Conservation (phyloP, 2,797 vertebrate species). For the Trachurus trachurus region DNA sequence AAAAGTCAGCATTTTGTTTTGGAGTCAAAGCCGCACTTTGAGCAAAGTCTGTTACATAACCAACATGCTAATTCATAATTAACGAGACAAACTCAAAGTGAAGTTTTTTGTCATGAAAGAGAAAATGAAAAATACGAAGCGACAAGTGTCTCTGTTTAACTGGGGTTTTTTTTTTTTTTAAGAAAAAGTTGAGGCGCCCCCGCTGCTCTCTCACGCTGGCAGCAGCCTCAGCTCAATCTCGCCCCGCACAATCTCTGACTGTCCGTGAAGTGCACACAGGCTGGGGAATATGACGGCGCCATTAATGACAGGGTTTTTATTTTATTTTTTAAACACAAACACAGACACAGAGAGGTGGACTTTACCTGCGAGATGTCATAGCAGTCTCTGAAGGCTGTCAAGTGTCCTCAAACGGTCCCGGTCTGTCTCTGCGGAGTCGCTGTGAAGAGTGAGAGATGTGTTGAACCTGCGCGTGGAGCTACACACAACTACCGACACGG, state of each 20-base stretch:
- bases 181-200: conserved; percentile 64
- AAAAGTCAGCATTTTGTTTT: not conserved
- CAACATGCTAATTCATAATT: not conserved
- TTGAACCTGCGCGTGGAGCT: conserved; percentile 15
- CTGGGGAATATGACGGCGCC: not conserved
- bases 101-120: not conserved
- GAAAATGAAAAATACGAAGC: not conserved
- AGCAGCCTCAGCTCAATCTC: conserved; percentile 30
- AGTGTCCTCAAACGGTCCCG: conserved; percentile 68
- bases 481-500: not conserved
- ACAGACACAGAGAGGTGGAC: conserved; percentile 18
- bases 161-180: conserved; percentile 1
- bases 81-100: no score
- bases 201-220: conserved; percentile 11
- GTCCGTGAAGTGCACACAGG: conserved; percentile 4
- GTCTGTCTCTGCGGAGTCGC: conserved; percentile 47
- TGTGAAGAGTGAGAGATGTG: conserved; percentile 39
- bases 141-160: conserved; percentile 19
- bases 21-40: not conserved
- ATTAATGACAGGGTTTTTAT: not conserved
- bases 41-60: not conserved
- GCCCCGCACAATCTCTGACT: not conserved
- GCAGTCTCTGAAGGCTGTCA: conserved; percentile 78
- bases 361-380: conserved; percentile 92
- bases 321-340: not conserved